Conservation (phyloP, 2,797 vertebrate species). For the Catamblyrhynchus diadema region DNA sequence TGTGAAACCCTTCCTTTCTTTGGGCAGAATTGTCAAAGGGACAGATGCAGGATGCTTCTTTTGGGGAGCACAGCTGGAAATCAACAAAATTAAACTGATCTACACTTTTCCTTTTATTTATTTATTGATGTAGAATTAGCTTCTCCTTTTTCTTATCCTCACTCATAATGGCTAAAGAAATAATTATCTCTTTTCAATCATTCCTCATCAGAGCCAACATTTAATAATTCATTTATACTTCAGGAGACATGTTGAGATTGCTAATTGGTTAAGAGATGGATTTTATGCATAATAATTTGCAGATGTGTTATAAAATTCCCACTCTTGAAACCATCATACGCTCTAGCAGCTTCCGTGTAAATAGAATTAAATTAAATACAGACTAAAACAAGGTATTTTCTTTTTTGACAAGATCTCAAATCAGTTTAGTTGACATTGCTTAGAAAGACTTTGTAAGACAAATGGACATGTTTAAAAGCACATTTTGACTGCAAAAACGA, state of each 20-base stretch:
- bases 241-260: constrained; percentile 9
- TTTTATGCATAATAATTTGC: constrained; percentile 12
- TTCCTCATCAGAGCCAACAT: background rate
- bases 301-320: background rate
- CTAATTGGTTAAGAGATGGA: background rate
- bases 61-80: background rate
- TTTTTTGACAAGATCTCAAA: background rate
- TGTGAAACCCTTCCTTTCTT: background rate
- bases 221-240: constrained; percentile 49
- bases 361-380: background rate
- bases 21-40: background rate
- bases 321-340: background rate
- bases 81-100: background rate
- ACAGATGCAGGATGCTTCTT: background rate
- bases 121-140: background rate
- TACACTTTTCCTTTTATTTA: background rate
- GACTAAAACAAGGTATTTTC: background rate
- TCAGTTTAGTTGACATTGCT: background rate
- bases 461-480: background rate
- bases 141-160: background rate
- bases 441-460: background rate
- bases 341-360: background rate
- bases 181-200: background rate
- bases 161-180: background rate
- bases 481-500: background rate